A percentile compares a stretch with the other conserved stretches of the same genome.
Evolutionary conservation across 1,140 invertebrate species (phyloP).

Genomic region (Cataglyphis hispanica): DNA sequence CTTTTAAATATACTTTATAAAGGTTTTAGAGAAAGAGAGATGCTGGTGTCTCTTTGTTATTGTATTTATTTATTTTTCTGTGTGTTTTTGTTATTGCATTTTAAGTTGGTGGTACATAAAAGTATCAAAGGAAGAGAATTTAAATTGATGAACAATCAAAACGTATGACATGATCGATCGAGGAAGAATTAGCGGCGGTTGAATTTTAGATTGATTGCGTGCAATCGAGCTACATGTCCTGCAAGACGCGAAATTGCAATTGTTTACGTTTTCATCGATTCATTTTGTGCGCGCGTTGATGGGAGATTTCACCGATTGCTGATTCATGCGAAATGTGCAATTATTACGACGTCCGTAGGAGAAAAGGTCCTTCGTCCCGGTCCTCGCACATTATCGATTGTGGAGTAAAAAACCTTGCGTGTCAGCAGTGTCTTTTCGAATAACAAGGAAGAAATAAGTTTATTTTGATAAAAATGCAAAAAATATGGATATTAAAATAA

Average conservation of each 20-base stretch:
- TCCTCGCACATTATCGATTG: slow-evolving; percentile 41
- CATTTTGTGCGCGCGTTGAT: slow-evolving; percentile 5
- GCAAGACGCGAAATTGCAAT: neutral
- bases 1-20: neutral
- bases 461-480: neutral
- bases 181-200: neutral
- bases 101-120: slow-evolving; percentile 23
- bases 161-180: neutral
- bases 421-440: neutral
- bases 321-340: slow-evolving; percentile 49
- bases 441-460: neutral
- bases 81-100: slow-evolving; percentile 26
- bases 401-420: slow-evolving; percentile 21
- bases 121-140: slow-evolving; percentile 9
- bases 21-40: neutral
- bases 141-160: slow-evolving; percentile 14
- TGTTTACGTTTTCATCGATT: slow-evolving; percentile 11
- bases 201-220: slow-evolving; percentile 20
- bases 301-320: slow-evolving; percentile 37
- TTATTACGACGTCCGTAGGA: slow-evolving; percentile 52
- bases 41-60: slow-evolving; percentile 34
- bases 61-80: slow-evolving; percentile 38
- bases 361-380: slow-evolving; percentile 41
- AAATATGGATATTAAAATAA: neutral
- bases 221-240: neutral